Percentiles rank a stretch among this genome's conserved stretches.
Evolutionary conservation across 2,113 vertebrate genomes (phyloP).

Genomic region (Psophia crepitans): DNA sequence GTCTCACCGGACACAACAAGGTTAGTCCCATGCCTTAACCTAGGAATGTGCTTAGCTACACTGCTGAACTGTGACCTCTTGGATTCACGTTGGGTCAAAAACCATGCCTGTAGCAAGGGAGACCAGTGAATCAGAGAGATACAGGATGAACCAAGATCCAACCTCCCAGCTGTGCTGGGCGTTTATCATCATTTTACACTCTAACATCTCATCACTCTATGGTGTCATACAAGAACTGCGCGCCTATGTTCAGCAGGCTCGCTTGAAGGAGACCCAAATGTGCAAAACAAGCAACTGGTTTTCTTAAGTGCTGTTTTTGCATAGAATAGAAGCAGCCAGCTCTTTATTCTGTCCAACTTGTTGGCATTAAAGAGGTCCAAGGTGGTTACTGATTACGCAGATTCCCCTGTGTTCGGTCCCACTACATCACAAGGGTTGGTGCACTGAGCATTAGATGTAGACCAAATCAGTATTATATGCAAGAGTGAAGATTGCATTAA

Average conservation of each 20-base stretch:
- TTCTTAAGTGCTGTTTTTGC: not conserved
- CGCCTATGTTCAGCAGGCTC: too few species aligned
- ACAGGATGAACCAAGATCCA: not conserved
- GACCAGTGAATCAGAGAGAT: not conserved
- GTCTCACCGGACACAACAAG: not conserved
- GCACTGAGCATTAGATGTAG: not conserved
- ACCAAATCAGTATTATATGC: not conserved
- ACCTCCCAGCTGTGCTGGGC: not conserved
- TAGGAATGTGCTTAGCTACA: not conserved
- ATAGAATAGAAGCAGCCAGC: not conserved
- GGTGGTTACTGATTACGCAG: not conserved
- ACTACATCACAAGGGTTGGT: not conserved
- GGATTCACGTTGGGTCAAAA: not conserved
- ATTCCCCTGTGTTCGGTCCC: not conserved
- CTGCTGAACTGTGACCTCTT: not conserved
- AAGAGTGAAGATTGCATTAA: rapidly evolving
- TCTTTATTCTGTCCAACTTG: not conserved
- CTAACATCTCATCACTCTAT: not conserved
- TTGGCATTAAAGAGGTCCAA: not conserved
- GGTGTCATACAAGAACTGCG: not conserved
- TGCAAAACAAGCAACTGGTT: not conserved
- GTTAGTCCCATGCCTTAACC: not conserved
- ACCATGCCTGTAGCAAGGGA: not conserved
- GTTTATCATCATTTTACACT: not conserved
- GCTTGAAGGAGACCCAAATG: not conserved